Evolutionary conservation across 2,888 invertebrate species (phyloP).

Genomic region (Spilarctia lutea): DNA sequence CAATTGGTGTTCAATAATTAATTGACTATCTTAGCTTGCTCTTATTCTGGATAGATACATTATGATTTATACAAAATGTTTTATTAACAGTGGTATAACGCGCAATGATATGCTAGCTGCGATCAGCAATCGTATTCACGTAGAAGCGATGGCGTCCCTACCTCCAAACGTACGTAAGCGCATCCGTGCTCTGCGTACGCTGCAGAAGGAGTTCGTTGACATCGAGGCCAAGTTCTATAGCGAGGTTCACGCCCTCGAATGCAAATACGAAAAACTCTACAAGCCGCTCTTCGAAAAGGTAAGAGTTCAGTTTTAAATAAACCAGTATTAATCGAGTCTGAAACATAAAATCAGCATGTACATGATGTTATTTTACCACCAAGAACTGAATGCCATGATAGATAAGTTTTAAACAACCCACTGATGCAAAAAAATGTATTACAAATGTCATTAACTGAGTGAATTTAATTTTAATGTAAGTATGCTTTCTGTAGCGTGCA

Average conservation of each 20-base stretch:
- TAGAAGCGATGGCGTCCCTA: slow-evolving; percentile 87
- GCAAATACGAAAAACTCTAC: slow-evolving; percentile 94
- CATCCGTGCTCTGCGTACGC: slow-evolving; percentile 93
- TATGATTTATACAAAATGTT: background rate
- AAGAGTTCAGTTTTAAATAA: background rate
- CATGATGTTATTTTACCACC: slow-evolving; percentile 28
- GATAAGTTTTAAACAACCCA: slow-evolving; percentile 17
- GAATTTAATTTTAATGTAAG: background rate
- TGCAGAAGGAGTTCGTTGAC: slow-evolving; percentile 94
- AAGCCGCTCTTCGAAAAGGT: slow-evolving; percentile 93
- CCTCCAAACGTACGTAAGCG: slow-evolving; percentile 93
- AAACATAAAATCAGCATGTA: background rate
- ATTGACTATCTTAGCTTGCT: too few relatives aligned
- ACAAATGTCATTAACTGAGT: background rate
- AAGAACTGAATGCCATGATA: slow-evolving; percentile 27
- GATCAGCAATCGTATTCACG: slow-evolving; percentile 86
- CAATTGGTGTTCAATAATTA: too few relatives aligned
- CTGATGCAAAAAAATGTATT: slow-evolving; percentile 11
- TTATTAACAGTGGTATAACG: slow-evolving; percentile 70
- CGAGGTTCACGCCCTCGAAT: slow-evolving; percentile 97
- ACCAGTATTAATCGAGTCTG: background rate
- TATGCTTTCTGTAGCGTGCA: slow-evolving; percentile 72
- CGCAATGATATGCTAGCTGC: slow-evolving; percentile 87
- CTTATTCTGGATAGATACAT: background rate
- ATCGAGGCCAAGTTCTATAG: slow-evolving; percentile 97